phyloP scores from a whole-genome alignment of 2,888 invertebrate genomes.

The Eupsilia transversa region DNA sequence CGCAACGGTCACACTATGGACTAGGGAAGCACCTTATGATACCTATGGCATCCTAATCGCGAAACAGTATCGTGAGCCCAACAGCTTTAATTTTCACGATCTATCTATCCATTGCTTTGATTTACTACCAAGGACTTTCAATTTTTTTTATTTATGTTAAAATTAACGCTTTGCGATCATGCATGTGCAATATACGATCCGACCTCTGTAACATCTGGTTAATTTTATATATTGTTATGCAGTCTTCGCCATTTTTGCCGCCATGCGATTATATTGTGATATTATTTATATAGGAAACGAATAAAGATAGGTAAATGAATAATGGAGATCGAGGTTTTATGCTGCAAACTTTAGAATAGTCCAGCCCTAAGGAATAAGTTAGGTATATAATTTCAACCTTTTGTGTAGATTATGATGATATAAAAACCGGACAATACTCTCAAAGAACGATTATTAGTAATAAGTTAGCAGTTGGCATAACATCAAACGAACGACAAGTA shows the following conservation, averaged over 20 bases:
- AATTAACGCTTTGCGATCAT: not conserved
- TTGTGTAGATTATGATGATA: not conserved
- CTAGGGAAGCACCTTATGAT: not conserved
- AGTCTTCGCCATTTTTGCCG: not conserved
- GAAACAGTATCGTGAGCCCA: not conserved
- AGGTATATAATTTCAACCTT: not conserved
- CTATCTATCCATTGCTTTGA: not conserved
- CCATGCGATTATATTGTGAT: not conserved
- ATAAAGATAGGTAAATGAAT: not conserved
- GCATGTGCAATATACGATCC: not conserved
- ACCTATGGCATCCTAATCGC: not conserved
- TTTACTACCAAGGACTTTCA: not conserved
- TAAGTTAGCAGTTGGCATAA: not conserved
- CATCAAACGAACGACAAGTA: not conserved
- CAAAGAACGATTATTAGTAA: not conserved
- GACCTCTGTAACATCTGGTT: not conserved
- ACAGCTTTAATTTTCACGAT: conserved; percentile 8
- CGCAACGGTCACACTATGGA: not conserved
- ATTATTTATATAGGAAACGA: not conserved
- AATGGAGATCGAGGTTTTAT: not conserved
- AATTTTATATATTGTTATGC: conserved; percentile 3
- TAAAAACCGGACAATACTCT: not conserved
- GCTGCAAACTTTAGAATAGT: conserved; percentile 1
- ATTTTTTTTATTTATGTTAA: not conserved
- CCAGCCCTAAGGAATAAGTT: not conserved